Base-by-base conservation (phyloP, 2,113 vertebrate species). In the Accipiter virgatus region DNA sequence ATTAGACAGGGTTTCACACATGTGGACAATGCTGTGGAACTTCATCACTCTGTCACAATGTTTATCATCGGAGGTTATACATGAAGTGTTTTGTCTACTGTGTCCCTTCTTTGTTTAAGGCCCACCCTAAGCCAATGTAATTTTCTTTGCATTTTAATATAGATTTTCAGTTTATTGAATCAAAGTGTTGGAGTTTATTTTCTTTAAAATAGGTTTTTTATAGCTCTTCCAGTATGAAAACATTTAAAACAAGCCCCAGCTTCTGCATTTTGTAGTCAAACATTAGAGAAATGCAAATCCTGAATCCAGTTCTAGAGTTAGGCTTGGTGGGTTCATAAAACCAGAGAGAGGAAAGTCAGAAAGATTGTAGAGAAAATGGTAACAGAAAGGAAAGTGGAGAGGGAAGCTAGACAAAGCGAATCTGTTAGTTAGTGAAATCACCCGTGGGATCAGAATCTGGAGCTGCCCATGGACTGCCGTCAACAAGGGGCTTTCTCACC, bases 1-100 rank as follows among this genome's bases (percentile, higher is more conserved):
- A 96, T 97, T 98, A 95, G 91, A 90, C 77, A 94, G 84, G 62
- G 77, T 84, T 86, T 93, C 36, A 43, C 70, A 48, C 21, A 62
- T 71, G 36, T 66, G 77, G 95, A 86, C 45, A n/a, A 25, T 70
- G 66, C 32, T 14, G 55, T 43, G n/a, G 53, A 86, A 68, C 84
- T 55, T 86, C 29, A 68, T 86, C 40, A 8, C n/a, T 67, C 68
- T 59, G 10, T 71, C 48, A 25, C 10, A 2, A 67, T 34, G 19
- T 58, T 34, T 3, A 2, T 53, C 68, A 15, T 16, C 4, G 1
- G 31, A 43, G 19, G 26, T 85, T 84, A 36, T 21, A 47, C 19
- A 23, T 22, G 12, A 78, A 38, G 45, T 62, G 20, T 38, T 89
- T 78, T 56, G 19, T 72, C 72, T 80, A 23, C n/a, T 45, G 6